A percentile compares a stretch with the other conserved stretches of the same genome.
phyloP scores from a whole-genome alignment of 2,888 invertebrate genomes.

The Cerastis rubricosa region DNA sequence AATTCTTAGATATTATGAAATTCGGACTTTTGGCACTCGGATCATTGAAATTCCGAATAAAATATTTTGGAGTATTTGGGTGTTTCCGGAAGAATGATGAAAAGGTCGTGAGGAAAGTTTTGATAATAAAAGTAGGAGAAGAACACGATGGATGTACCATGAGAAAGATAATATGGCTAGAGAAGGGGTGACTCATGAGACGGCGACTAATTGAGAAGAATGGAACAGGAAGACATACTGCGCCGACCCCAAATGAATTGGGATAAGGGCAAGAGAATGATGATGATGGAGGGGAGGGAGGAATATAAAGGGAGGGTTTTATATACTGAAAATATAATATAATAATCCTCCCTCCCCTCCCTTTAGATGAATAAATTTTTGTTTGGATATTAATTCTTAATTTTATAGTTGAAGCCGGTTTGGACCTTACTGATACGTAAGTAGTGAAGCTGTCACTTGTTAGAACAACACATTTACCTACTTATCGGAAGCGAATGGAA shows the following conservation, averaged over 20 bases:
- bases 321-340: no score
- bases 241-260: not conserved
- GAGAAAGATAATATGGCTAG: not conserved
- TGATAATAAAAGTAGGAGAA: not conserved
- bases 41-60: no score
- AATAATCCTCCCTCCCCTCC: no score
- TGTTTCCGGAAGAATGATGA: not conserved
- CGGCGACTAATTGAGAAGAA: not conserved
- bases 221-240: not conserved
- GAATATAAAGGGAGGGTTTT: no score
- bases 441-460: not conserved
- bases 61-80: no score
- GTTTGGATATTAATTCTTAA: no score
- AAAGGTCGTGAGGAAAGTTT: not conserved
- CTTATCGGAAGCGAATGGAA: conserved; percentile 47
- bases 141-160: not conserved
- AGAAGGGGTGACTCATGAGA: not conserved
- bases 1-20: no score
- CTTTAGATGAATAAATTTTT: no score
- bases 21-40: no score
- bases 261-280: not conserved
- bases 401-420: no score
- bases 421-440: no score
- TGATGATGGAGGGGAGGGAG: no score
- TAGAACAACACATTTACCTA: conserved; percentile 9